phyloP scores from a whole-genome alignment of 1,140 invertebrate genomes.

The Bombus superbus region DNA sequence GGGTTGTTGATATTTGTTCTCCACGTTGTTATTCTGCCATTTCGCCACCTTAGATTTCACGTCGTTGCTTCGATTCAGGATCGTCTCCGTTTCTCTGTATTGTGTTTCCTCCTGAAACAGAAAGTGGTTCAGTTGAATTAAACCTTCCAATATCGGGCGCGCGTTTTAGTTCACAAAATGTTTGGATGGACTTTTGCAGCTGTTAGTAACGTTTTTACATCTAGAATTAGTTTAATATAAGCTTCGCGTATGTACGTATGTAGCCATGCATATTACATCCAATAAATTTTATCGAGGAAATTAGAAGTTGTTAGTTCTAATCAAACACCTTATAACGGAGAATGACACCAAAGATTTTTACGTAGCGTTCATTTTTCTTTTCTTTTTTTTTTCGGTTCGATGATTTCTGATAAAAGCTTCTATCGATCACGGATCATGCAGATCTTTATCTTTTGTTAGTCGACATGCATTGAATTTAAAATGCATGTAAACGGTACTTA shows the following conservation, averaged over 20 bases:
- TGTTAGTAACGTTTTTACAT: background rate
- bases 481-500: constrained; percentile 64
- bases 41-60: constrained; percentile 40
- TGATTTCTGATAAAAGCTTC: background rate
- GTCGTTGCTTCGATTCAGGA: constrained; percentile 43
- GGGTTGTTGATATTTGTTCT: constrained; percentile 36
- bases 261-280: background rate
- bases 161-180: background rate
- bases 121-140: constrained; percentile 12
- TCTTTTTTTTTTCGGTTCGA: background rate
- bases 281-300: background rate
- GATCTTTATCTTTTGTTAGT: constrained; percentile 43
- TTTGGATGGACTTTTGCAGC: background rate
- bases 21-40: constrained; percentile 55
- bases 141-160: background rate
- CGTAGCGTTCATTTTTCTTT: background rate
- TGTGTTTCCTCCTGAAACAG: constrained; percentile 57
- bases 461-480: constrained; percentile 10
- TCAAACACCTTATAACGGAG: background rate
- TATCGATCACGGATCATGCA: background rate
- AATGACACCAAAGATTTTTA: background rate
- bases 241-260: background rate
- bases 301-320: background rate
- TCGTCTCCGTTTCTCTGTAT: constrained; percentile 36
- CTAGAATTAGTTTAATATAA: background rate